Conservation (phyloP, 2,113 vertebrate genomes). For the Ramphastos sulfuratus region DNA sequence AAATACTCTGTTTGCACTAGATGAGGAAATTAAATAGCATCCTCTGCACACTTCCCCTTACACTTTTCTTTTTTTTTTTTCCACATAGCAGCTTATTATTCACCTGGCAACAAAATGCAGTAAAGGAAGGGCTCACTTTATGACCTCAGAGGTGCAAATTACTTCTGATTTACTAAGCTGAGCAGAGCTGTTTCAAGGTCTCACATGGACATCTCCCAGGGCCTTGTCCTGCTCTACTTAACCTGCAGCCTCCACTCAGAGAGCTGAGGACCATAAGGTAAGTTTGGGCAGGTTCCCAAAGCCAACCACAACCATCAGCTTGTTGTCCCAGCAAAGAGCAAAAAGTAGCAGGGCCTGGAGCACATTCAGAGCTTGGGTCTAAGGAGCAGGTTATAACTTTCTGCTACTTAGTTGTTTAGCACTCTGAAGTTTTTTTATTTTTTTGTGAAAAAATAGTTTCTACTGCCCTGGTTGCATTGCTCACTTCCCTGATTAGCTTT, state of each 20-base stretch:
- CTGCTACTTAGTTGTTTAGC: neutral
- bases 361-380: neutral
- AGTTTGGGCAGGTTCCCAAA: neutral
- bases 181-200: neutral
- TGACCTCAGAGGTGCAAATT: neutral
- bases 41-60: neutral
- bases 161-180: neutral
- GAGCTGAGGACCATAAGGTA: neutral
- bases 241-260: neutral
- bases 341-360: neutral
- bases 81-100: neutral
- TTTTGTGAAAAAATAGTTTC: neutral
- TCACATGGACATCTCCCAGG: rapidly evolving
- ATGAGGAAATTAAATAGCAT: neutral
- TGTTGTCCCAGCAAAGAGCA: neutral
- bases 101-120: neutral
- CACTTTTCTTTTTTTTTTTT: neutral
- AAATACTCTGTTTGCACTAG: neutral
- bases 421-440: neutral
- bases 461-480: neutral
- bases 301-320: neutral
- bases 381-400: neutral
- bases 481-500: neutral
- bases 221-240: neutral
- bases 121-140: neutral